Evolutionary conservation across 2,797 vertebrate species (phyloP), one percentile per base, ranked within the genome.

Genomic region (Craterocephalus amniculus): DNA sequence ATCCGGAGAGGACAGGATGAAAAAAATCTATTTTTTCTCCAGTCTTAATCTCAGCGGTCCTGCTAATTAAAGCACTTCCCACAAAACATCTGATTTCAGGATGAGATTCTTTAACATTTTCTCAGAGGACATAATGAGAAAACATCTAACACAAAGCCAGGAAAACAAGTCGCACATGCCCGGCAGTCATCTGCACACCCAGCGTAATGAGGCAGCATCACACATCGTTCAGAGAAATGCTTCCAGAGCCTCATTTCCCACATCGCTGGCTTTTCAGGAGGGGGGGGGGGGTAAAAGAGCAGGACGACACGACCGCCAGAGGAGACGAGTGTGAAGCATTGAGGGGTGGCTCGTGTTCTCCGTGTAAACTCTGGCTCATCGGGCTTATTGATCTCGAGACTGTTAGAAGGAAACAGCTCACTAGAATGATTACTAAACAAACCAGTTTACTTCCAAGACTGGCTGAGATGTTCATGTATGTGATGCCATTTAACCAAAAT

Each of bases 131-230:
- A 67, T 78, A 80, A 83, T 70, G 83, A 86, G 58, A 70, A 70
- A n/a, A 65, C 73, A 70, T 78, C 78, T 77, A 69, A 83, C 85
- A 74, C 79, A 68, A 75, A 73, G 77, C 70, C 75, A 78, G 29
- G 4, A 67, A 75, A 85, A 81, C 83, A 82, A 78, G 26, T 59
- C 8, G 12, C 49, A 26, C 57, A 61, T 58, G 71, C 68, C 67
- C 13, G 70, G 49, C 76, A 72, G 81, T 38, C 68, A 43, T 59
- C 48, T 6, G 61, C 70, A 2, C 58, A 0, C 32, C 2, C 36
- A 35, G 32, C 9, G 13, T 57, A 63, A 82, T 75, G 61, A 87
- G 77, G 59, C 74, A 1, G 63, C 69, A 35, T 64, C 20, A 62
- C 38, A 40, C 32, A 34, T 34, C 31, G 32, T 34, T 10, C 32